Percentiles rank a stretch among this genome's conserved stretches.
Conservation (phyloP, 1,140 invertebrate genomes). For the Triops cancriformis region DNA sequence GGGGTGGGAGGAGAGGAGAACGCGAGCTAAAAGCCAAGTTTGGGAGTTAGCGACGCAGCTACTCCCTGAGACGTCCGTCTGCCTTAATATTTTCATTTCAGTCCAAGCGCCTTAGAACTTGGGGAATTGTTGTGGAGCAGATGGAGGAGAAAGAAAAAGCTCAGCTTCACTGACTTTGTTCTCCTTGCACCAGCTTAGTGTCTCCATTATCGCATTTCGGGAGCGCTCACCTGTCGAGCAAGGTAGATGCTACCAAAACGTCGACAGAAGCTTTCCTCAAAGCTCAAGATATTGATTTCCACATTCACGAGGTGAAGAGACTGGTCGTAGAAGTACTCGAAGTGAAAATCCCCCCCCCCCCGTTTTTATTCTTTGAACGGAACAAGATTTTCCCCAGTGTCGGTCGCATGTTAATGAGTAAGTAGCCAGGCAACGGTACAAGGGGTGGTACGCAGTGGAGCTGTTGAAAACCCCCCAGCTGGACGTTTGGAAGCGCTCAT, state of each 20-base stretch:
- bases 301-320: too few relatives aligned
- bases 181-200: too few relatives aligned
- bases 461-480: neutral
- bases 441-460: neutral
- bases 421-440: neutral
- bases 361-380: neutral
- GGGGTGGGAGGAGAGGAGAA: neutral
- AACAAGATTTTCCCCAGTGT: neutral
- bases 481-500: neutral
- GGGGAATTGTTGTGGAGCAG: neutral
- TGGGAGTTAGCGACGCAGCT: neutral
- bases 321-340: too few relatives aligned
- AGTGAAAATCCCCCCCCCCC: too few relatives aligned
- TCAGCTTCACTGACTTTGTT: too few relatives aligned
- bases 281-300: too few relatives aligned
- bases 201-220: too few relatives aligned
- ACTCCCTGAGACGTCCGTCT: neutral
- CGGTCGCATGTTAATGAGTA: slow-evolving; percentile 4
- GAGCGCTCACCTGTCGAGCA: too few relatives aligned
- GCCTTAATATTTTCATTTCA: neutral
- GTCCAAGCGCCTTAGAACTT: neutral
- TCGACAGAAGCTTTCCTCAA: too few relatives aligned
- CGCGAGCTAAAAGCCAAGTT: neutral
- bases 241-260: too few relatives aligned
- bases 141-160: neutral